Percentiles rank a stretch among this genome's conserved stretches.
phyloP scores from a whole-genome alignment of 2,113 vertebrate genomes.

The Hepsetus odoe region DNA sequence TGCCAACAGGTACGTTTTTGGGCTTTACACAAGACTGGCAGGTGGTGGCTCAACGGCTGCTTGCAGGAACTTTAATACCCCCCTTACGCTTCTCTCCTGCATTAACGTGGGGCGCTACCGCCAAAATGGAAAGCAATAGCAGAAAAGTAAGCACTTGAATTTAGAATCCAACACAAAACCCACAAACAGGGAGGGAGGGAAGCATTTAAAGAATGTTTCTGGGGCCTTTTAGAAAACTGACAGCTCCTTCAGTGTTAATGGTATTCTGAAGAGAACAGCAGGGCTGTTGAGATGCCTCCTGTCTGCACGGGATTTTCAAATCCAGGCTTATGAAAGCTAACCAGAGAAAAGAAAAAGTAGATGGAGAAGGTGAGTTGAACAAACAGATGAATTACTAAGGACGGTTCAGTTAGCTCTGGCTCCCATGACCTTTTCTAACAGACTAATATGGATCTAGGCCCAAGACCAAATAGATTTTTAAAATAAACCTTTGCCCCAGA shows the following conservation, averaged over 20 bases:
- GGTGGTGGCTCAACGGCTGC: conserved; percentile 51
- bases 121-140: conserved; percentile 53
- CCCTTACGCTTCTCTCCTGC: conserved; percentile 13
- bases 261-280: conserved; percentile 31
- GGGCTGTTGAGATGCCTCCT: conserved; percentile 9
- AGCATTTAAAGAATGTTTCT: conserved; percentile 36
- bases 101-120: conserved; percentile 47
- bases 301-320: conserved; percentile 6
- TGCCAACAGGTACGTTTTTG: conserved; percentile 56
- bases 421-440: conserved; percentile 63
- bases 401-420: conserved; percentile 44
- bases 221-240: conserved; percentile 23
- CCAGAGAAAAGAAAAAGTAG: not conserved
- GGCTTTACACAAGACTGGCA: conserved; percentile 52
- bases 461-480: conserved; percentile 61
- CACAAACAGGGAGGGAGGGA: conserved; percentile 11
- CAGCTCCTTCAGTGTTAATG: conserved; percentile 27
- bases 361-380: conserved; percentile 19
- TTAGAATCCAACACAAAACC: conserved; percentile 53
- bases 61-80: conserved; percentile 43
- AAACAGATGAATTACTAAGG: conserved; percentile 20
- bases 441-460: conserved; percentile 57
- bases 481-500: conserved; percentile 59
- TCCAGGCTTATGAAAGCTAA: not conserved
- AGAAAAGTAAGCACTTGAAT: conserved; percentile 61